phyloP scores from a whole-genome alignment of 2,888 invertebrate genomes.

The Alentia gelatinosa region DNA sequence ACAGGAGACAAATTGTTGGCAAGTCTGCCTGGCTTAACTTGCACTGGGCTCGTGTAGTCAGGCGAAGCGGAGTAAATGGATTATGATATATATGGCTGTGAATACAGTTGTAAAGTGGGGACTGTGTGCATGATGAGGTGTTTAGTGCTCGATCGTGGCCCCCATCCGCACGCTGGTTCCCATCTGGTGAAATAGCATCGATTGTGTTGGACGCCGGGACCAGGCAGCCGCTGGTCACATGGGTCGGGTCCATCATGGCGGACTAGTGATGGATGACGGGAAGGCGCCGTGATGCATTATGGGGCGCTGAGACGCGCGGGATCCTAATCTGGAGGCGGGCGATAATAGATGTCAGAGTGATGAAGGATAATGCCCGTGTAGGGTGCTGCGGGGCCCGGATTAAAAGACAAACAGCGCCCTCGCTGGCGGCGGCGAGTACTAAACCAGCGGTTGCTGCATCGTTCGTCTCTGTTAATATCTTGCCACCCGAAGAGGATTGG shows the following conservation, averaged over 20 bases:
- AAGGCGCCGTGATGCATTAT: conserved; percentile 11
- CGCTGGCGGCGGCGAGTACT: not conserved
- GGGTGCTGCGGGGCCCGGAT: not conserved
- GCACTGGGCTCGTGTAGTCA: no score
- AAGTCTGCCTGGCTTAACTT: no score
- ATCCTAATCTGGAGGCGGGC: conserved; percentile 10
- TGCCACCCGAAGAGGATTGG: no score
- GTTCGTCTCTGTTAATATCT: not conserved
- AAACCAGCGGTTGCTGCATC: not conserved
- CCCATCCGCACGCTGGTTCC: not conserved
- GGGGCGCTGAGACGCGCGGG: not conserved
- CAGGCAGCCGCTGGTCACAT: not conserved
- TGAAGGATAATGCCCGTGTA: not conserved
- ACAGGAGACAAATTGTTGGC: no score
- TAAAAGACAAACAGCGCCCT: not conserved
- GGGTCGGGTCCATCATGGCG: not conserved
- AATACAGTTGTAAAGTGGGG: not conserved
- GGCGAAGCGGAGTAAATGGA: not conserved
- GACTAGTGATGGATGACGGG: conserved; percentile 9
- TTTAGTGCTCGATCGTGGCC: not conserved
- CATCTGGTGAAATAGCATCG: not conserved
- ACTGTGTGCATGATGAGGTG: not conserved
- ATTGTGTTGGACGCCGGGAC: not conserved
- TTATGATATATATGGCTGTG: not conserved
- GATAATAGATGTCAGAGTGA: conserved; percentile 16